A percentile compares a stretch with the other conserved stretches of the same genome.
phyloP scores from a whole-genome alignment of 2,113 vertebrate genomes.

The Dolichallabes microphthalmus region DNA sequence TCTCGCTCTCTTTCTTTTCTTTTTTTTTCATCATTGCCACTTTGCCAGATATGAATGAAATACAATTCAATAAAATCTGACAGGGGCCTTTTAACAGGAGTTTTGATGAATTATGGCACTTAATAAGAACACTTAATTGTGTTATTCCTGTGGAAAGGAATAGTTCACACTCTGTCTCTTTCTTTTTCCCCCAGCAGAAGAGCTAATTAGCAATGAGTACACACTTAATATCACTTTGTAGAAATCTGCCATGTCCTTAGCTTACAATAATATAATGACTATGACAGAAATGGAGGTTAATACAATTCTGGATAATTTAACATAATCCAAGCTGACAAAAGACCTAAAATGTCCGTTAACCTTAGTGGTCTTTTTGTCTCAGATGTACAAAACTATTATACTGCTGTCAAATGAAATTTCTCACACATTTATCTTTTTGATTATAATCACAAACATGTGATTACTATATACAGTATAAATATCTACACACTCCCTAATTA shows the following conservation, averaged over 20 bases:
- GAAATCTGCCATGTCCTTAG: conserved; percentile 15
- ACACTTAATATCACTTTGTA: conserved; percentile 27
- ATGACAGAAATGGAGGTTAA: not conserved
- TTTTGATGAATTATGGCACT: conserved; percentile 24
- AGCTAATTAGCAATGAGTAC: conserved; percentile 30
- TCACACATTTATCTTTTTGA: not conserved
- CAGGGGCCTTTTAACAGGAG: not conserved
- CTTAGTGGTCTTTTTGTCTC: not conserved
- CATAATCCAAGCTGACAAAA: not conserved
- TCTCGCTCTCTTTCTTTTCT: conserved; percentile 25
- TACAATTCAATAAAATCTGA: conserved; percentile 13
- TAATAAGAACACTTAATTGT: not conserved
- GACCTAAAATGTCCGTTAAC: not conserved
- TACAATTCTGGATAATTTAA: not conserved
- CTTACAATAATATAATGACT: not conserved
- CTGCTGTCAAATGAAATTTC: not conserved
- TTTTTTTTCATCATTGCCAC: not conserved
- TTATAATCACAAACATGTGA: not conserved
- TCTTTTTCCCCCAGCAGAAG: not conserved
- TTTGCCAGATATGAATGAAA: conserved; percentile 12
- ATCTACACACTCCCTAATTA: not conserved
- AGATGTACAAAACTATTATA: not conserved
- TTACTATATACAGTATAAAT: not conserved
- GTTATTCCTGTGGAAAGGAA: conserved; percentile 2
- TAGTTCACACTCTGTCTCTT: not conserved